Evolutionary conservation across 2,888 invertebrate genomes (phyloP).

Genomic region (Latrodectus elegans): DNA sequence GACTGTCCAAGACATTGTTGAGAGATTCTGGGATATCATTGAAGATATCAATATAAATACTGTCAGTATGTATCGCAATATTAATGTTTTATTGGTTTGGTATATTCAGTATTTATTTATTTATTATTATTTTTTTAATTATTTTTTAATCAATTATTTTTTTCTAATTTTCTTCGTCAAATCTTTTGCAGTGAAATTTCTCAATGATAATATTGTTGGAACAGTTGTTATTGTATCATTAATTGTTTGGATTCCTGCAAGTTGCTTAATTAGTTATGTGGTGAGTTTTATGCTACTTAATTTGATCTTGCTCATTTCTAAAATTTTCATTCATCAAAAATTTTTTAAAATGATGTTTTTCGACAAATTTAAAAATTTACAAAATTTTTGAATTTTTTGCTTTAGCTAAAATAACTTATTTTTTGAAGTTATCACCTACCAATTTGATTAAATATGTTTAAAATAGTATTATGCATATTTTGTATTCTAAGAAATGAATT

Average conservation of each 20-base stretch:
- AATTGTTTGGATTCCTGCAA: slow-evolving; percentile 95
- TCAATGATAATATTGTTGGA: slow-evolving; percentile 94
- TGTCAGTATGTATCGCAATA: slow-evolving; percentile 77
- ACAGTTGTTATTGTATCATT: slow-evolving; percentile 92
- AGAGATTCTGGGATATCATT: slow-evolving; percentile 97
- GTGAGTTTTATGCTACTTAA: slow-evolving; percentile 40
- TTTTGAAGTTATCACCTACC: too few species aligned
- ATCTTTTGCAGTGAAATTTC: slow-evolving; percentile 80
- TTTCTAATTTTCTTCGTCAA: background rate
- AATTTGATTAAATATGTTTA: too few species aligned
- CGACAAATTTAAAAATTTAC: too few species aligned
- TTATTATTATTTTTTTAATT: background rate
- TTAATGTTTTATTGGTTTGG: background rate
- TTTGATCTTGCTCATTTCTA: background rate
- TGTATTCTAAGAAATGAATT: too few species aligned
- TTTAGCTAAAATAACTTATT: too few species aligned
- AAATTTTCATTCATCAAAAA: background rate
- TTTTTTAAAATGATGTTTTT: too few species aligned
- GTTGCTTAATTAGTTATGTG: slow-evolving; percentile 83
- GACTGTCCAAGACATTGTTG: slow-evolving; percentile 94
- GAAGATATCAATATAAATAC: slow-evolving; percentile 96
- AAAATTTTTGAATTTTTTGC: too few species aligned
- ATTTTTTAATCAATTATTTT: background rate
- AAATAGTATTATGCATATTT: too few species aligned
- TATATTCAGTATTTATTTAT: background rate